A percentile compares a stretch with the other conserved stretches of the same genome.
Conservation (phyloP, 2,113 vertebrate species). For the Cyanoderma ruficeps region DNA sequence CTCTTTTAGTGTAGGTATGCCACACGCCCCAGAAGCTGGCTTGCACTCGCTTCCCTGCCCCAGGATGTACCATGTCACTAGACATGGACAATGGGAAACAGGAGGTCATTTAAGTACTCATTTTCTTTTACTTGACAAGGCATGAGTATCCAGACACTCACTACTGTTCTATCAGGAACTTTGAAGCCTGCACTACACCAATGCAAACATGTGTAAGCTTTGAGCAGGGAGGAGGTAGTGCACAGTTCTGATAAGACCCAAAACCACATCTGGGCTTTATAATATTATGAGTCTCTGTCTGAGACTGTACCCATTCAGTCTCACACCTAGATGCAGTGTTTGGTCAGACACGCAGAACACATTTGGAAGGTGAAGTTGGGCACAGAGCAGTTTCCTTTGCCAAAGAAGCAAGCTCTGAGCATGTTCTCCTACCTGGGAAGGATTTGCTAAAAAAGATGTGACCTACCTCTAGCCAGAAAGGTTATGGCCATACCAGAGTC, state of each 20-base stretch:
- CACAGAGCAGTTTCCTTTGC: neutral
- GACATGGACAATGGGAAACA: neutral
- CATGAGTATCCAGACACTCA: neutral
- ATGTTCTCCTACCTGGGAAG: neutral
- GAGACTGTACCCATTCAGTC: neutral
- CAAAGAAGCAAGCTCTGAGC: neutral
- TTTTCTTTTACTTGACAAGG: neutral
- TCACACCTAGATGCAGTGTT: neutral
- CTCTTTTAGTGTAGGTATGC: neutral
- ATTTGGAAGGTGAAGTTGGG: neutral
- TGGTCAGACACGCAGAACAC: neutral
- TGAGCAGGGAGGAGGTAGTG: neutral
- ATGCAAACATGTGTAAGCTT: neutral
- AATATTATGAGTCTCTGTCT: accelerated
- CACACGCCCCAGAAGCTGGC: neutral
- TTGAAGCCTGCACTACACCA: neutral
- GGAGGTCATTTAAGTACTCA: neutral
- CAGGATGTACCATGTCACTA: constrained; percentile 4
- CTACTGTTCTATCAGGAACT: neutral
- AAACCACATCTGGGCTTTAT: neutral
- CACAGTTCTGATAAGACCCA: neutral
- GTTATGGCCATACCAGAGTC: neutral
- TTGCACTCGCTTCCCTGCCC: neutral
- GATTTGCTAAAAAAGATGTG: neutral
- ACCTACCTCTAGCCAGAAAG: neutral